Evolutionary conservation across 2,797 vertebrate species (phyloP).

Genomic region (Pseudopleuronectes americanus): DNA sequence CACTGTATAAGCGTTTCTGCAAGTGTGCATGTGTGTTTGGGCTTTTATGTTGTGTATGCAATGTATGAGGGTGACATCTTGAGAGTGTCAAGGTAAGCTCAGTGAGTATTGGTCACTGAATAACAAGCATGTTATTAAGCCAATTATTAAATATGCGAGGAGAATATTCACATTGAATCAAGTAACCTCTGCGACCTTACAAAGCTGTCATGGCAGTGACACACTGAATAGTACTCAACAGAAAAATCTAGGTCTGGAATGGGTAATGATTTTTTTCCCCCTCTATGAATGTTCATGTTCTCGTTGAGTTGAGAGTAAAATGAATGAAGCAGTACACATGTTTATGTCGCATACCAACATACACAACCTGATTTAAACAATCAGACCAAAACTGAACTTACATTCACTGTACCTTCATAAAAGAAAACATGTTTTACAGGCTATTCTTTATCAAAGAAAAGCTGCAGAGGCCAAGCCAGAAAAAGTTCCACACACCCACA

Average conservation of each 20-base stretch:
- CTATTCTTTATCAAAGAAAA: conserved; percentile 3
- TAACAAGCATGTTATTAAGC: conserved; percentile 53
- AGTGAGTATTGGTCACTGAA: conserved; percentile 51
- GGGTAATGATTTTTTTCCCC: conserved; percentile 7
- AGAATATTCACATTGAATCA: conserved; percentile 48
- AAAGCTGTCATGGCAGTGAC: conserved; percentile 29
- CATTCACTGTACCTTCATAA: not conserved
- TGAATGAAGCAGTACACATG: not conserved
- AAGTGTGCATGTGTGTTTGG: not conserved
- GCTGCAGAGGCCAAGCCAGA: not conserved
- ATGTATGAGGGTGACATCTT: conserved; percentile 32
- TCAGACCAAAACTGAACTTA: not conserved
- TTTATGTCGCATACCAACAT: conserved; percentile 10
- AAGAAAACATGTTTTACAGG: not conserved
- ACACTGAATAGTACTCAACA: conserved; percentile 35
- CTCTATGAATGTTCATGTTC: conserved; percentile 7
- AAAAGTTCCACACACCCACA: conserved; percentile 9
- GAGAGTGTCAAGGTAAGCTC: conserved; percentile 57
- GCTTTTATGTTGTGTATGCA: not conserved
- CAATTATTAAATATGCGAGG: conserved; percentile 47
- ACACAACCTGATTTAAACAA: conserved; percentile 13
- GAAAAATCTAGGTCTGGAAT: conserved; percentile 19
- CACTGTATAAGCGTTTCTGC: conserved; percentile 16
- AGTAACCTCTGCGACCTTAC: conserved; percentile 27
- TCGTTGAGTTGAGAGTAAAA: conserved; percentile 25